Evolutionary conservation across 2,797 vertebrate genomes (phyloP), one percentile per base, ranked within the genome.

Genomic region (Steatocranus sp.): DNA sequence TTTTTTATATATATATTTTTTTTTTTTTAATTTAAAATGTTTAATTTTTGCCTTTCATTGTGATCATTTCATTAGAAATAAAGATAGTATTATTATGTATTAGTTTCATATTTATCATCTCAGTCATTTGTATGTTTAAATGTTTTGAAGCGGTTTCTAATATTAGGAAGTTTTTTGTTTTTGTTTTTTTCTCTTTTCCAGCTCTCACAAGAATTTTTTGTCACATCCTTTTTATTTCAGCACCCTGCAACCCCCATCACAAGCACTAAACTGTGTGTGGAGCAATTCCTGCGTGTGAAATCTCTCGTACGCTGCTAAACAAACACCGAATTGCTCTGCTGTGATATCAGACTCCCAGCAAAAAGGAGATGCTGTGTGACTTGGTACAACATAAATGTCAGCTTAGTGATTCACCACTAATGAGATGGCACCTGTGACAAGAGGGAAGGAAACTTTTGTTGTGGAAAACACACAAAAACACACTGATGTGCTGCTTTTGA

Each of bases 361-460:
- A 91, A 87, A 87, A 83, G 87, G 82, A 92, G 91, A 93, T 78
- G 87, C 86, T 23, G 87, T 66, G 74, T 82, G 86, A 86, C 91
- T 92, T 81, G 68, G 90, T 91, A 90, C 92, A 91, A 89, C 90
- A 75, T 90, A 93, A 93, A 95, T 93, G 94, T 94, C 94, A 93
- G 81, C 83, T 89, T 75, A 61, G 76, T 93, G 93, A 95, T 94
- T 94, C 91, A 83, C 88, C 83, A 73, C 93, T 96, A 96, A 96
- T 95, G 94, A 96, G 94, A 92, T 75, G 87, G 91, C 91, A 93
- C 90, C 90, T 93, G 87, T 91, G 91, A 93, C 87, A 92, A 89
- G 90, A 92, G 83, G 84, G 87, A 90, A 89, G 92, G 91, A 93
- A 95, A 95, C 93, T 93, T 92, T 95, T 96, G 93, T 94, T 93